These are phyloP conservation scores for Polylopha cassiicola DNA, from an alignment of 2,888 invertebrate genomes.

Conservation along the genomic window DNA sequence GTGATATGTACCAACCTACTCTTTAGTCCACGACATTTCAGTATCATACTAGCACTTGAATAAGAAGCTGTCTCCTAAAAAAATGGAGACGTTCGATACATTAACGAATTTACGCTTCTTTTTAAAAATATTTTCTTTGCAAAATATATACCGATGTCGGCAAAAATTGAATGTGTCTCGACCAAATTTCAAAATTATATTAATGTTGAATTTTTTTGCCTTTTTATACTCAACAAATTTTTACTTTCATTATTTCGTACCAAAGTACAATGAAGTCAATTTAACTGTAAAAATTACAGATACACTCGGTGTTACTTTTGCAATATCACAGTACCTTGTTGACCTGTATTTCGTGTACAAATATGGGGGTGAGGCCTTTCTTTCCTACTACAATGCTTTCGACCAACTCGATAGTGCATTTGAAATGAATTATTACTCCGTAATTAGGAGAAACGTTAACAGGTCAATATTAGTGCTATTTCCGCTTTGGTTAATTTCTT, in stretches of 20 bases:
- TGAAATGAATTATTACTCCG: conserved; percentile 18
- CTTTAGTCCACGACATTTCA: too few species aligned
- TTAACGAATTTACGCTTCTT: conserved; percentile 1
- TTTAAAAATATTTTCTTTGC: conserved; percentile 5
- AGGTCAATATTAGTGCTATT: conserved; percentile 9
- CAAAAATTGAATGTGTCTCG: neutral
- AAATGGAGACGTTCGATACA: conserved; percentile 8
- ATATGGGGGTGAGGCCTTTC: conserved; percentile 20
- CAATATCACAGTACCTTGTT: conserved; percentile 23
- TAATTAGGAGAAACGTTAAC: conserved; percentile 20
- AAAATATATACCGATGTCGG: conserved; percentile 4
- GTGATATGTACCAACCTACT: too few species aligned
- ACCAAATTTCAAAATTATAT: neutral
- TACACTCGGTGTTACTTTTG: conserved; percentile 5
- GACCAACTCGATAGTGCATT: conserved; percentile 24
- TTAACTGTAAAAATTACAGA: conserved; percentile 3
- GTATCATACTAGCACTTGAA: too few species aligned
- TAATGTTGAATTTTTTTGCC: conserved; percentile 7
- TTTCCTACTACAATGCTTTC: conserved; percentile 23
- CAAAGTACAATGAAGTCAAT: neutral
- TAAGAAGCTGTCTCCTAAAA: too few species aligned
- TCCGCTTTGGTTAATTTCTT: conserved; percentile 1
- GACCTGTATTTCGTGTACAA: conserved; percentile 24
- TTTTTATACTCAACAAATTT: conserved; percentile 2
- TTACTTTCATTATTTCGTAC: conserved; percentile 4